These are phyloP conservation scores for Rotaria sp. DNA, from an alignment of 2,888 invertebrate genomes.

Conservation along the genomic window DNA sequence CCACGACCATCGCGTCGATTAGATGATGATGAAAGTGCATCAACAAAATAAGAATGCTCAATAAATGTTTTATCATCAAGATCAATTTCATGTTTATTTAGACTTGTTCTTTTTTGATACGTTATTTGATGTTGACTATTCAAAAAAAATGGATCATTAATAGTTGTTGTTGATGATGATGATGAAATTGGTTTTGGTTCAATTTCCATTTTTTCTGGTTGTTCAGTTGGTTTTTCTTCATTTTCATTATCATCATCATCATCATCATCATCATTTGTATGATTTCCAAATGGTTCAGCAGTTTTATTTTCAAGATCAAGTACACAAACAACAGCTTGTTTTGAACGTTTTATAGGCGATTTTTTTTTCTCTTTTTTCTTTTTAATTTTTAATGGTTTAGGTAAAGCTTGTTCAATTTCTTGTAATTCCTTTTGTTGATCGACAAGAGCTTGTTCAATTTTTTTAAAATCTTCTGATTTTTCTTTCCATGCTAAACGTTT, in stretches of 20 bases:
- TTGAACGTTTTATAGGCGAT: background rate
- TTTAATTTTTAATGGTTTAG: conserved; percentile 1
- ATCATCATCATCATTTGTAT: background rate
- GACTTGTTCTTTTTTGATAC: conserved; percentile 19
- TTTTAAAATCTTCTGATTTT: background rate
- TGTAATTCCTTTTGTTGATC: conserved; percentile 27
- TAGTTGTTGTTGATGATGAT: background rate
- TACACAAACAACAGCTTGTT: conserved; percentile 24
- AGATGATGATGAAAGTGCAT: conserved; percentile 3
- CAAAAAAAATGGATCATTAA: conserved; percentile 14
- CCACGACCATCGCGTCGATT: background rate
- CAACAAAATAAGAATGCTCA: conserved; percentile 2
- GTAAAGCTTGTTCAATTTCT: background rate
- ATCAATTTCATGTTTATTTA: background rate
- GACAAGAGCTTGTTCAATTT: conserved; percentile 5
- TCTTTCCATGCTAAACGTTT: background rate
- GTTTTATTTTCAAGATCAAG: conserved; percentile 4
- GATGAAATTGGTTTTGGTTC: background rate
- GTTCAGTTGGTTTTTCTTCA: background rate
- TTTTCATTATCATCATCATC: background rate
- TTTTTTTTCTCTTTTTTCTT: background rate
- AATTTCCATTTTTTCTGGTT: background rate
- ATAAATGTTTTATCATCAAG: conserved; percentile 3
- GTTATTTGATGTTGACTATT: conserved; percentile 20
- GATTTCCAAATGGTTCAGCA: background rate